A percentile compares a stretch with the other conserved stretches of the same genome.
phyloP scores from a whole-genome alignment of 2,797 vertebrate genomes.

The Girardinus metallicus region DNA sequence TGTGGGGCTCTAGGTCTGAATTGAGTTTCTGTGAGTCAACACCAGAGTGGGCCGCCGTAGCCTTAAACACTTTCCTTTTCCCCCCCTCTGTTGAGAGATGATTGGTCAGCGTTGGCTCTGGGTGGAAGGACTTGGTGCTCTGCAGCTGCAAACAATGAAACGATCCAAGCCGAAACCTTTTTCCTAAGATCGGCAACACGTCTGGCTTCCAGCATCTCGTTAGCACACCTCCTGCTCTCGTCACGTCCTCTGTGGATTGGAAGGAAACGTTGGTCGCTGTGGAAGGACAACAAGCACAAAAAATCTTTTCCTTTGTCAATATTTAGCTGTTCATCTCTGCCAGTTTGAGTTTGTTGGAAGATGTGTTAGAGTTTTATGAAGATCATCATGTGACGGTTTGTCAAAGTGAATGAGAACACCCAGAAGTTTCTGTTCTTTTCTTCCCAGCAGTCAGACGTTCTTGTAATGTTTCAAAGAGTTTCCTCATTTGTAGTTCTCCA shows the following conservation, averaged over 20 bases:
- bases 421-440: not conserved
- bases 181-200: not conserved
- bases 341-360: not conserved
- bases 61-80: not conserved
- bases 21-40: constrained; percentile 44
- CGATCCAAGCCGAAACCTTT: not conserved
- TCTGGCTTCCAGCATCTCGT: not conserved
- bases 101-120: not conserved
- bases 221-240: not conserved
- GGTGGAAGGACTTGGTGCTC: not conserved
- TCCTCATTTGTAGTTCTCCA: not conserved
- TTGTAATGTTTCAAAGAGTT: not conserved
- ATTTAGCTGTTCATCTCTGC: not conserved
- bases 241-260: not conserved
- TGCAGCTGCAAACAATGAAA: not conserved
- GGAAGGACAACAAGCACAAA: not conserved
- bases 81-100: not conserved
- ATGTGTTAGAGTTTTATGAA: not conserved
- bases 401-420: not conserved
- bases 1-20: constrained; percentile 48
- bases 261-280: not conserved
- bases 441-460: not conserved
- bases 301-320: not conserved
- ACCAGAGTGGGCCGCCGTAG: constrained; percentile 13
- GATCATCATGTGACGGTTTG: not conserved